A percentile compares a stretch with the other conserved stretches of the same genome.
phyloP scores from a whole-genome alignment of 2,113 vertebrate species.

The Oxygymnocypris stewartii region DNA sequence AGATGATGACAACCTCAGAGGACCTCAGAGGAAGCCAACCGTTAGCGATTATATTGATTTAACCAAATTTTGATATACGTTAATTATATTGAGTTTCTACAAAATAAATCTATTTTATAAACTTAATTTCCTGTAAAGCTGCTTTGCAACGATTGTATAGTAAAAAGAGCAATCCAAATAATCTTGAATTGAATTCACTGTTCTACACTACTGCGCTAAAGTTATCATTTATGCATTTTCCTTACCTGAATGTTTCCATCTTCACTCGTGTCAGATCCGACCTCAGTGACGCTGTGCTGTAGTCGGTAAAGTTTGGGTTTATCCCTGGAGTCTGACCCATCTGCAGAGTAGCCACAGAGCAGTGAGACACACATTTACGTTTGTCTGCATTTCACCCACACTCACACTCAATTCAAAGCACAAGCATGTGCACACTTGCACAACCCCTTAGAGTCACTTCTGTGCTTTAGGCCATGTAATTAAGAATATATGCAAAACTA shows the following conservation, averaged over 20 bases:
- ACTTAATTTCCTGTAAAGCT: too few species aligned
- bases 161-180: too few species aligned
- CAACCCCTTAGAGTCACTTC: not conserved
- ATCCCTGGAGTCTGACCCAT: constrained; percentile 96
- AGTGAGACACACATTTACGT: constrained; percentile 43
- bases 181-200: not conserved
- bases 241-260: constrained; percentile 93
- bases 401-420: not conserved
- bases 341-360: constrained; percentile 68
- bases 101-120: too few species aligned
- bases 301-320: constrained; percentile 98
- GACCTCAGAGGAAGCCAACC: too few species aligned
- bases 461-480: not conserved
- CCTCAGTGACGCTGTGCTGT: constrained; percentile 94
- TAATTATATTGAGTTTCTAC: too few species aligned
- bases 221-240: not conserved
- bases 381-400: not conserved
- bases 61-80: too few species aligned
- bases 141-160: too few species aligned
- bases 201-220: not conserved
- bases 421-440: not conserved
- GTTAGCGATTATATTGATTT: too few species aligned
- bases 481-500: not conserved
- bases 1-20: too few species aligned
- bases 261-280: constrained; percentile 91